Evolutionary conservation across 2,797 vertebrate genomes (phyloP).

Genomic region (Zalophus californianus): DNA sequence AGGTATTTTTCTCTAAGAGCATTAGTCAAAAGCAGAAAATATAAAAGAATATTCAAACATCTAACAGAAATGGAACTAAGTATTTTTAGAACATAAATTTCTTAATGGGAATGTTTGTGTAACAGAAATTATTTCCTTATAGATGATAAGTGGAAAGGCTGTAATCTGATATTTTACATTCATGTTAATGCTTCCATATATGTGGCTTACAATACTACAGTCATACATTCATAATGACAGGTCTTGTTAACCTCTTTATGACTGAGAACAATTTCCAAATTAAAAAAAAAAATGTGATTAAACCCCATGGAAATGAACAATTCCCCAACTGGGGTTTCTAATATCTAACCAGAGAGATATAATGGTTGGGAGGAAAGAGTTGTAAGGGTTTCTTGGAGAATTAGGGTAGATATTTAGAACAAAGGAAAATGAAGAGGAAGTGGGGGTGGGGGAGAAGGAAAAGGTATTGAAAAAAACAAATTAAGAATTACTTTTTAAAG

Average conservation of each 20-base stretch:
- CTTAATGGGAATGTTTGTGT: neutral
- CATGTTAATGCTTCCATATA: neutral
- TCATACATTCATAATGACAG: neutral
- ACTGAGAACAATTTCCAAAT: neutral
- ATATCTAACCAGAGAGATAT: neutral
- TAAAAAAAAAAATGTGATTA: neutral
- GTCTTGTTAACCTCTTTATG: neutral
- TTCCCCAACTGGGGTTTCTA: neutral
- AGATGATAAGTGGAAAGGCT: neutral
- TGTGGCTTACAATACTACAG: neutral
- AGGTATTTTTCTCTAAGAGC: neutral
- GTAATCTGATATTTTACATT: neutral
- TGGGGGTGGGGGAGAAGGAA: neutral
- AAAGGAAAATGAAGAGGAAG: neutral
- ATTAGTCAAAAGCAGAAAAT: neutral
- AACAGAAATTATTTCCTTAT: neutral
- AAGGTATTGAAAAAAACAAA: neutral
- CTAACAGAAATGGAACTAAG: neutral
- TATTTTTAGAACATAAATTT: neutral
- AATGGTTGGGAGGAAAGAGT: neutral
- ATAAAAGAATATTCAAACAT: neutral
- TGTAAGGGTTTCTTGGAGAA: neutral
- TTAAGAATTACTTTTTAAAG: constrained; percentile 29
- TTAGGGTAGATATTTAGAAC: neutral
- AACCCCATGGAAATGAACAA: neutral